Percentiles rank a stretch among this genome's conserved stretches.
Conservation (phyloP, 2,113 vertebrate genomes). For the Menura novaehollandiae region DNA sequence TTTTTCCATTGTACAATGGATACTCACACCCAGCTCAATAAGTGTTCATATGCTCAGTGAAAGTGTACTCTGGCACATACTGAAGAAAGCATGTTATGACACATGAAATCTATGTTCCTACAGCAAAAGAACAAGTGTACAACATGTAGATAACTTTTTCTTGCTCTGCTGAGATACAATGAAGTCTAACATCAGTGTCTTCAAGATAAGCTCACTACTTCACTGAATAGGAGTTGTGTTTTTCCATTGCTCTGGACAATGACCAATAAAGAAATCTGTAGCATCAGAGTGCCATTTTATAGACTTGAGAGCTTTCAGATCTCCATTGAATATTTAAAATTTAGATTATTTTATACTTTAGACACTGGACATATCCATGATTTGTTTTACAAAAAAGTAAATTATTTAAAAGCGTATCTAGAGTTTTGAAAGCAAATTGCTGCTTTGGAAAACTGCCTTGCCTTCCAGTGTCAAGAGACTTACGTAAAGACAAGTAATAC, state of each 20-base stretch:
- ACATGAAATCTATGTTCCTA: background rate
- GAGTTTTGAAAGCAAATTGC: background rate
- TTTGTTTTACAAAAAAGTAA: background rate
- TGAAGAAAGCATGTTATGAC: background rate
- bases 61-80: background rate
- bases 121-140: background rate
- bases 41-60: background rate
- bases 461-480: background rate
- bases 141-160: background rate
- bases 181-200: background rate
- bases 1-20: background rate
- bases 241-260: background rate
- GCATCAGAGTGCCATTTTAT: background rate
- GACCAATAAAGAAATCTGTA: background rate
- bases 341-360: background rate
- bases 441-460: background rate
- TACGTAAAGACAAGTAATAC: background rate
- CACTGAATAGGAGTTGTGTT: background rate
- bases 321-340: background rate
- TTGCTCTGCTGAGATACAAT: background rate
- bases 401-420: background rate
- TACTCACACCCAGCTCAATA: background rate
- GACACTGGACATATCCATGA: background rate
- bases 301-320: background rate
- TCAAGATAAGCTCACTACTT: background rate